phyloP scores from a whole-genome alignment of 37 sponge, comb jelly and placozoan genomes.

The Trichoplax adhaerens region DNA sequence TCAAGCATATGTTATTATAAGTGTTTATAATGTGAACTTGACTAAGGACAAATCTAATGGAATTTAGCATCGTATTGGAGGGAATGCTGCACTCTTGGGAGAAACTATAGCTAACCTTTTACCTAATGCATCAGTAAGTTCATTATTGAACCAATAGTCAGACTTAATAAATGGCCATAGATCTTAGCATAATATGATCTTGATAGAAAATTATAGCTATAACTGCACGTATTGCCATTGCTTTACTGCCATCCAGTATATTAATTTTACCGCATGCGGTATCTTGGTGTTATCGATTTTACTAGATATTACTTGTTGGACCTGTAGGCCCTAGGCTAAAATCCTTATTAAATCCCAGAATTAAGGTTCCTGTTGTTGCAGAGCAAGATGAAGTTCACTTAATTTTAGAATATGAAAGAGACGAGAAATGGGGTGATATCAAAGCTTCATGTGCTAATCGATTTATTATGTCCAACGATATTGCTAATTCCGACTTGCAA shows the following conservation, averaged over 20 bases:
- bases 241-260: too few species aligned
- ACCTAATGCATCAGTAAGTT: not conserved
- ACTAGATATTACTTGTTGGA: slow-evolving; percentile 46
- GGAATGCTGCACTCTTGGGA: slow-evolving; percentile 85
- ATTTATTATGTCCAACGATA: slow-evolving; percentile 74
- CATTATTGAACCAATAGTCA: not conserved
- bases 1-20: not conserved
- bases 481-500: slow-evolving; percentile 53
- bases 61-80: slow-evolving; percentile 61
- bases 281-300: too few species aligned
- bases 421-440: slow-evolving; percentile 37
- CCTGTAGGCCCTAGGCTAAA: slow-evolving; percentile 48
- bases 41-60: not conserved
- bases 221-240: too few species aligned
- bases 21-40: not conserved
- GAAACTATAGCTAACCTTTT: slow-evolving; percentile 22
- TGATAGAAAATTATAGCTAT: too few species aligned
- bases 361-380: slow-evolving; percentile 17
- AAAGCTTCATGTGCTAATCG: slow-evolving; percentile 67
- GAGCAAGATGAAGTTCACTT: slow-evolving; percentile 66
- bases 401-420: slow-evolving; percentile 67
- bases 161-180: too few species aligned
- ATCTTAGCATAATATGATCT: too few species aligned
- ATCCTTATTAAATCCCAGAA: slow-evolving; percentile 15
- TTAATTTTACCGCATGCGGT: too few species aligned